Evolutionary conservation across 2,797 vertebrate genomes (phyloP).

Genomic region (Hypotaenidia philippensis): DNA sequence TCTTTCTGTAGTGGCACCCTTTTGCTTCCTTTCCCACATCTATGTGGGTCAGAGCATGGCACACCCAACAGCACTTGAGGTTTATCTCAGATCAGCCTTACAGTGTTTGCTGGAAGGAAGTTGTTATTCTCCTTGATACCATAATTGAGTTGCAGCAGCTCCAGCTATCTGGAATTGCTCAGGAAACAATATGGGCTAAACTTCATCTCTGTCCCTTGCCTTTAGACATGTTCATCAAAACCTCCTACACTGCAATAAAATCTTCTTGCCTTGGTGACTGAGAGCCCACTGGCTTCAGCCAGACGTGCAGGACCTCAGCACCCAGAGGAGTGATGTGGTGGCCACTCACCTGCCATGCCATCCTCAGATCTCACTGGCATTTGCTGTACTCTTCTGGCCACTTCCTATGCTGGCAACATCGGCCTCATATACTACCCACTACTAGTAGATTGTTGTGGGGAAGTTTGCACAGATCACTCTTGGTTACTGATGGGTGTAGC

Average conservation of each 20-base stretch:
- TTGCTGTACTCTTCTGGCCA: background rate
- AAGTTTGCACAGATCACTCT: background rate
- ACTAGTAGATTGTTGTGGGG: background rate
- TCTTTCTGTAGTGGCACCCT: background rate
- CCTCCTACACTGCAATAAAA: background rate
- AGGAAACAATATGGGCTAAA: background rate
- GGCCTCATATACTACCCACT: background rate
- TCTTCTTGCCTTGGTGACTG: fast-evolving
- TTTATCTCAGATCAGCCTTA: background rate
- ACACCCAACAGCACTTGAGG: background rate
- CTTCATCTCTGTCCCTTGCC: background rate
- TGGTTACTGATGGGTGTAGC: background rate
- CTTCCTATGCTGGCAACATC: background rate
- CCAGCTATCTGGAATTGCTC: background rate
- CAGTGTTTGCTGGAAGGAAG: background rate
- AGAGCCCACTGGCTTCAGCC: background rate
- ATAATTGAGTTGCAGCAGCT: background rate
- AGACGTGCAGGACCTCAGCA: background rate
- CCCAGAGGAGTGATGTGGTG: background rate
- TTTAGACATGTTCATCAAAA: background rate
- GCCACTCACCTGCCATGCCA: background rate
- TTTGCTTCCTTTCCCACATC: background rate
- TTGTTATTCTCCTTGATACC: background rate
- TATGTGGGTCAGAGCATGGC: background rate
- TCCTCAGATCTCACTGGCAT: background rate